Conservation (phyloP, 2,797 vertebrate species). For the Rhadinocentrus ornatus region DNA sequence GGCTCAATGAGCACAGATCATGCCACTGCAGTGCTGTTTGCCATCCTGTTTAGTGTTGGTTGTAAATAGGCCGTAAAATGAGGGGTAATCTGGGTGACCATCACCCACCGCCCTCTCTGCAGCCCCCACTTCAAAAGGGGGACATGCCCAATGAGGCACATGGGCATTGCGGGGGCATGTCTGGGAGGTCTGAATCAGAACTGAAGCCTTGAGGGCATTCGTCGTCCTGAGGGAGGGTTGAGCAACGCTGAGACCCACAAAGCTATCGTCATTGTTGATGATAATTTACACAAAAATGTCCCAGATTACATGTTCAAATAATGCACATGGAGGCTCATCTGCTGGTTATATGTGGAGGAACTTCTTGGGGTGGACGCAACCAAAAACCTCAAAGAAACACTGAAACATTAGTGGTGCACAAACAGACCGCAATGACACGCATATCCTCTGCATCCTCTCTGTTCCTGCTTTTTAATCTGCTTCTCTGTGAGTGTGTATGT, state of each 20-base stretch:
- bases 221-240: slow-evolving; percentile 42
- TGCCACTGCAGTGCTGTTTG: slow-evolving; percentile 63
- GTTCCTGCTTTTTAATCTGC: slow-evolving; percentile 72
- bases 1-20: slow-evolving; percentile 73
- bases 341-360: slow-evolving; percentile 21
- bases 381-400: slow-evolving; percentile 11
- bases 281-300: slow-evolving; percentile 21
- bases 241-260: slow-evolving; percentile 29
- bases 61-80: slow-evolving; percentile 79
- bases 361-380: slow-evolving; percentile 25
- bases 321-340: neutral
- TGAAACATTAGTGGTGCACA: slow-evolving; percentile 12
- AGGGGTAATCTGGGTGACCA: slow-evolving; percentile 72
- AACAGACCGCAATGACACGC: slow-evolving; percentile 33
- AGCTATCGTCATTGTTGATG: slow-evolving; percentile 19
- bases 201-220: slow-evolving; percentile 58
- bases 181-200: slow-evolving; percentile 64
- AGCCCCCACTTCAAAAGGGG: slow-evolving; percentile 50
- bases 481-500: slow-evolving; percentile 55
- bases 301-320: neutral
- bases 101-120: slow-evolving; percentile 41
- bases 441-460: slow-evolving; percentile 28
- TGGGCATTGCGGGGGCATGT: slow-evolving; percentile 68
- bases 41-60: slow-evolving; percentile 71
- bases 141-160: slow-evolving; percentile 68